Conservation (phyloP, 1,140 invertebrate genomes). For the Leptonema lineaticorne region DNA sequence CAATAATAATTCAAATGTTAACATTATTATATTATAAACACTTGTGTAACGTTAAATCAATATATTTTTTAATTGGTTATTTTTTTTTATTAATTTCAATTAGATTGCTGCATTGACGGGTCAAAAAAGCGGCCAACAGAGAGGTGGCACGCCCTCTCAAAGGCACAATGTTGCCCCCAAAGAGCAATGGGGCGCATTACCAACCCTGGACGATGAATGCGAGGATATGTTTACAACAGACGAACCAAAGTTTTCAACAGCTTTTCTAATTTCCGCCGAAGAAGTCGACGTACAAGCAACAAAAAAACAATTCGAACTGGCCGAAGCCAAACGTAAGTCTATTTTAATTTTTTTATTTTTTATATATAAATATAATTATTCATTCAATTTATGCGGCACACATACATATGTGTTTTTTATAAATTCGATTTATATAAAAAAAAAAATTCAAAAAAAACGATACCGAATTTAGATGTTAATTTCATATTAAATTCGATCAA, state of each 20-base stretch:
- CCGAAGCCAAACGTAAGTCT: background rate
- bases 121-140: background rate
- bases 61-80: background rate
- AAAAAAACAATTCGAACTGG: background rate
- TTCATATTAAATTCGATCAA: too few relatives aligned
- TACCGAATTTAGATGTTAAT: too few relatives aligned
- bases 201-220: background rate
- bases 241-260: background rate
- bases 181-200: background rate
- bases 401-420: too few relatives aligned
- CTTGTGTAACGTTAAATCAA: background rate
- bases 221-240: background rate
- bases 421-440: too few relatives aligned
- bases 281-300: background rate
- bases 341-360: too few relatives aligned
- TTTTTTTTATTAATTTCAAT: background rate
- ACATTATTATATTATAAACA: background rate
- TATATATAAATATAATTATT: too few relatives aligned
- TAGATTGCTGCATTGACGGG: too few relatives aligned
- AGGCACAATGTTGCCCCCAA: background rate
- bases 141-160: background rate
- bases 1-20: background rate
- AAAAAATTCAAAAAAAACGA: too few relatives aligned
- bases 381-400: too few relatives aligned
- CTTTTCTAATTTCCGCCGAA: background rate